These are phyloP conservation scores for Ephestia elutella DNA, from an alignment of 1,140 invertebrate genomes.

Conservation along the genomic window DNA sequence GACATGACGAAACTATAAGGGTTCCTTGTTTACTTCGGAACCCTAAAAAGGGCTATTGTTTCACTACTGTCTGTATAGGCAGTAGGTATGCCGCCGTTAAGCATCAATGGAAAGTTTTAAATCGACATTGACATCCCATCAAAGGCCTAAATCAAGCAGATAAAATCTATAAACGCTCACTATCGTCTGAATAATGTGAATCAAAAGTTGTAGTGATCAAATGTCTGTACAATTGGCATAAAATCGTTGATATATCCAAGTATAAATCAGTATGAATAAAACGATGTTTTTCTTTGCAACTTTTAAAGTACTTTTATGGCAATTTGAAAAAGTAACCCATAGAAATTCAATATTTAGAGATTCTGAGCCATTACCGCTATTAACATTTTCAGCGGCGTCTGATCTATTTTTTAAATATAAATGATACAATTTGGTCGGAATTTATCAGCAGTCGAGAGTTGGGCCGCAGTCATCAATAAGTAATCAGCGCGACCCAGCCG, in stretches of 20 bases:
- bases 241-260: too few species aligned
- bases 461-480: constrained; percentile 48
- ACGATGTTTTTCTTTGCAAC: too few species aligned
- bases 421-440: constrained; percentile 25
- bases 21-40: too few species aligned
- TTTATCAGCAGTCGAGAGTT: constrained; percentile 22
- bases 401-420: constrained; percentile 14
- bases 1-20: too few species aligned
- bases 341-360: too few species aligned
- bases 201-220: background rate
- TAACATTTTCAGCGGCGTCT: background rate
- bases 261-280: too few species aligned
- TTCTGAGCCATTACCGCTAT: background rate
- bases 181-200: background rate
- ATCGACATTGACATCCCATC: constrained; percentile 4
- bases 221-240: background rate
- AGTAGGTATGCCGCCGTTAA: too few species aligned
- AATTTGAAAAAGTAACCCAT: too few species aligned
- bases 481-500: constrained; percentile 42
- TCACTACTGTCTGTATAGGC: background rate
- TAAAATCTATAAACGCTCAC: background rate
- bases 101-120: constrained; percentile 4
- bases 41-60: background rate
- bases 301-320: too few species aligned
- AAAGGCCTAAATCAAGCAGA: background rate